Evolutionary conservation across 2,113 vertebrate species (phyloP).

Genomic region (Propithecus coquereli): DNA sequence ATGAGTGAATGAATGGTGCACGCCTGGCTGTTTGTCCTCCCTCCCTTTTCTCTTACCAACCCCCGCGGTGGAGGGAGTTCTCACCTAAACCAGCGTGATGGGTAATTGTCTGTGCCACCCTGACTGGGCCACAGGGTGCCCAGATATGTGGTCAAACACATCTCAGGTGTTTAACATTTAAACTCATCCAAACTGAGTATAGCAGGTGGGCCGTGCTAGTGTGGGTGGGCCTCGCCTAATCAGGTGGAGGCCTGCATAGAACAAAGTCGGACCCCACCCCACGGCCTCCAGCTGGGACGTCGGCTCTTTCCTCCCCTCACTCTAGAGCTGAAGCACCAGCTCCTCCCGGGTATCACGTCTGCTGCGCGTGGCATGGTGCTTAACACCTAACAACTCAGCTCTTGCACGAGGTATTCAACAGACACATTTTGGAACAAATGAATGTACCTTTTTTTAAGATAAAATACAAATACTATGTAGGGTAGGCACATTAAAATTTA

Average conservation of each 20-base stretch:
- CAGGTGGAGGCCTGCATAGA: background rate
- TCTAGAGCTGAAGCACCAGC: background rate
- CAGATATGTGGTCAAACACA: background rate
- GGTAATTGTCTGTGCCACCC: background rate
- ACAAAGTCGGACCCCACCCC: background rate
- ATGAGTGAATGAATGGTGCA: background rate
- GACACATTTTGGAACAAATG: accelerated
- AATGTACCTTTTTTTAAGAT: background rate
- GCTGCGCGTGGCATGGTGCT: background rate
- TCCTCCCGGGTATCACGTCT: background rate
- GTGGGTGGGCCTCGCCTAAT: background rate
- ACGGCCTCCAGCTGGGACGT: background rate
- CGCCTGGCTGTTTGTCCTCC: background rate
- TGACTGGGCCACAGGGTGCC: background rate
- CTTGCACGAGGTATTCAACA: accelerated
- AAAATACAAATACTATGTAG: too few relatives aligned
- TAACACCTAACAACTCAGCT: accelerated
- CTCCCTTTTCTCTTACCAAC: background rate
- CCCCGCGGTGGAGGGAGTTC: background rate
- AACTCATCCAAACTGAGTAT: background rate
- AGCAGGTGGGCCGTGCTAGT: background rate
- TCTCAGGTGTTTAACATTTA: background rate
- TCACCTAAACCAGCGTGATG: background rate
- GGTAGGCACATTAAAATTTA: background rate
- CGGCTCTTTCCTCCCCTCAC: background rate